Evolutionary conservation across 64 coral and sea anemone species (phyloP), one percentile per base, ranked within the genome.

Genomic region (Montipora capricornis): DNA sequence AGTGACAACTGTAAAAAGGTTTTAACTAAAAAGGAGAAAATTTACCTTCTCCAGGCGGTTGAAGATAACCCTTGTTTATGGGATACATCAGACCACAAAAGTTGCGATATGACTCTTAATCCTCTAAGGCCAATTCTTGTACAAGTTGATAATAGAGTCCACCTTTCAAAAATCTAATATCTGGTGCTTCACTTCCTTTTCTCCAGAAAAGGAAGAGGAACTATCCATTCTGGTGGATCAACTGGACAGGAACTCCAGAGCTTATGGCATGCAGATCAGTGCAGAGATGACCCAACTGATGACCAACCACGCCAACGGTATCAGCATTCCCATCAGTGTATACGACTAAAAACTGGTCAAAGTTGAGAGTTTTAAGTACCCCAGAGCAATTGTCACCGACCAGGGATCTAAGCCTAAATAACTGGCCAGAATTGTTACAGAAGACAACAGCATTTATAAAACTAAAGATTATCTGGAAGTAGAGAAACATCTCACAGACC

Each of bases 381-480:
- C n/a, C 0, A 14, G 62, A 13, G 62, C 62, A 67, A 14, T 67
- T 8, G 8, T 67, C 8, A 67, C 62, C 0, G 62, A 67, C 16
- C 62, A 81, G 46, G 79, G 79, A 20, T 81, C 79, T 1, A 81
- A 45, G 79, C 20, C 81, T 84, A 12, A 84, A 84, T 26, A 2
- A 24, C 53, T 84, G 29, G n/a, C 81, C 81, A 84, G 55, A 66
- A 84, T 84, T 57, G 81, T 12, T 1, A 17, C 37, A 84, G 81
- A 84, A 57, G n/a, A 22, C 81, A 44, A 49, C 81, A 84, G 81
- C 81, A 61, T 4, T 84, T 8, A 16, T 20, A 9, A 84, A 62
- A 66, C 53, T 84, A 37, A 62, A 84, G 52, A 84, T 19, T n/a
- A 84, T 84, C 81, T 84, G 49, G 17, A 84, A 49, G 20, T 50